Percentiles rank a stretch among this genome's conserved stretches.
Conservation (phyloP, 2,888 invertebrate genomes). For the Galeruca laticollis region DNA sequence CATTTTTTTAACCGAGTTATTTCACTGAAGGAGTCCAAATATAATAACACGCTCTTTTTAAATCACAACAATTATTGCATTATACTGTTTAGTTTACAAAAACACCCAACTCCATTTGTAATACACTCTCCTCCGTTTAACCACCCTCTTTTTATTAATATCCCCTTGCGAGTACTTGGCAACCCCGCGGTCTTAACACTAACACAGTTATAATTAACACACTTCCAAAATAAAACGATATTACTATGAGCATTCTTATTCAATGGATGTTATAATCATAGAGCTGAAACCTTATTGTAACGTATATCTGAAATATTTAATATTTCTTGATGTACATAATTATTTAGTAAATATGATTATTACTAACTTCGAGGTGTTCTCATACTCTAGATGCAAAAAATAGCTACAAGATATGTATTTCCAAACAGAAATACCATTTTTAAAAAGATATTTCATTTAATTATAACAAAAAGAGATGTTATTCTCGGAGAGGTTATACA, state of each 20-base stretch:
- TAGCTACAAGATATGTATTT: too few species aligned
- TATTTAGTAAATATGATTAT: too few species aligned
- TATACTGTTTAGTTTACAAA: slow-evolving; percentile 43
- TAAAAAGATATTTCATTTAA: too few species aligned
- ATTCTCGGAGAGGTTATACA: too few species aligned
- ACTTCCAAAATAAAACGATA: slow-evolving; percentile 56
- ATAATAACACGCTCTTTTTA: slow-evolving; percentile 44
- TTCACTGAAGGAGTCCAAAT: slow-evolving; percentile 37
- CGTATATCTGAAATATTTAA: too few species aligned
- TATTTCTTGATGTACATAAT: neutral
- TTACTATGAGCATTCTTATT: slow-evolving; percentile 43
- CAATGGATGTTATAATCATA: slow-evolving; percentile 22
- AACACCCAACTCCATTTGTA: slow-evolving; percentile 36
- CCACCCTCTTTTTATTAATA: slow-evolving; percentile 10
- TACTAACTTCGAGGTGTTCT: too few species aligned
- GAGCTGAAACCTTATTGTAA: neutral
- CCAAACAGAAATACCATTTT: too few species aligned
- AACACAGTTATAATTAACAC: slow-evolving; percentile 61
- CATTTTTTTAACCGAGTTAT: slow-evolving; percentile 22
- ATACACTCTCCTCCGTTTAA: slow-evolving; percentile 18
- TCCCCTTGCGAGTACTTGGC: slow-evolving; percentile 25
- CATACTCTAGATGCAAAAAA: too few species aligned
- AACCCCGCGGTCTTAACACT: slow-evolving; percentile 58
- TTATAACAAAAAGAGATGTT: too few species aligned
- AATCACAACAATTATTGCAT: slow-evolving; percentile 47